A percentile compares a stretch with the other conserved stretches of the same genome.
Conservation (phyloP, 2,888 invertebrate genomes). For the Drosophila acutilabella region DNA sequence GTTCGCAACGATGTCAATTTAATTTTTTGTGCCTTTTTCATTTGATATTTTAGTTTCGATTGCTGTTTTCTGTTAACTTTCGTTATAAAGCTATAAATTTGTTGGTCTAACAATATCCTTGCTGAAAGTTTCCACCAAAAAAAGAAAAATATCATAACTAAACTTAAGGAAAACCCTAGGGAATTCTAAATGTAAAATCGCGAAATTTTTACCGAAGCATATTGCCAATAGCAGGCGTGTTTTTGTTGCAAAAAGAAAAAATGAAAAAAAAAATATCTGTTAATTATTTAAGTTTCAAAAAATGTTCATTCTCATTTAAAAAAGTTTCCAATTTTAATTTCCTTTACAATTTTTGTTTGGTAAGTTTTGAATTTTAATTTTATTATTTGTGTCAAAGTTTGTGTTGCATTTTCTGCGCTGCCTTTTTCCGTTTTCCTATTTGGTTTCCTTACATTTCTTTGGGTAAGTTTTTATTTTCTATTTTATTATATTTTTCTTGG, state of each 20-base stretch:
- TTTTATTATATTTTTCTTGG: neutral
- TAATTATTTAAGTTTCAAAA: conserved; percentile 48
- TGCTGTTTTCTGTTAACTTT: conserved; percentile 58
- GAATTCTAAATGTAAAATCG: conserved; percentile 25
- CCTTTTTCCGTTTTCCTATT: conserved; percentile 10
- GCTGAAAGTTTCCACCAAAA: conserved; percentile 64
- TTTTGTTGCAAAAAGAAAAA: conserved; percentile 61
- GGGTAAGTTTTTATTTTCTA: conserved; percentile 31
- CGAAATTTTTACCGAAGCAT: conserved; percentile 71
- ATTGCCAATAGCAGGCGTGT: conserved; percentile 77
- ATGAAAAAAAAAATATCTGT: conserved; percentile 36
- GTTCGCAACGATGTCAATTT: conserved; percentile 11
- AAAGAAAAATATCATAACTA: conserved; percentile 13
- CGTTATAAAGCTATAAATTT: conserved; percentile 75
- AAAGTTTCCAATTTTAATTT: conserved; percentile 18
- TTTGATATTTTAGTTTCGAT: conserved; percentile 55
- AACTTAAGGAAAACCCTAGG: conserved; percentile 19
- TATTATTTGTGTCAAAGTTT: conserved; percentile 6
- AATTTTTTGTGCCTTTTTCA: conserved; percentile 63
- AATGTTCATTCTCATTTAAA: conserved; percentile 4
- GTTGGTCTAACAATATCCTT: conserved; percentile 81
- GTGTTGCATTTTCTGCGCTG: neutral
- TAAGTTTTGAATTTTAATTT: conserved; percentile 35
- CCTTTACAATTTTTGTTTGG: conserved; percentile 28
- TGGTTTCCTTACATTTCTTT: conserved; percentile 21